Percentiles rank a stretch among this genome's conserved stretches.
These are phyloP conservation scores for Sarotherodon lohbergeri DNA, from an alignment of 2,113 vertebrate species.

Conservation along the genomic window DNA sequence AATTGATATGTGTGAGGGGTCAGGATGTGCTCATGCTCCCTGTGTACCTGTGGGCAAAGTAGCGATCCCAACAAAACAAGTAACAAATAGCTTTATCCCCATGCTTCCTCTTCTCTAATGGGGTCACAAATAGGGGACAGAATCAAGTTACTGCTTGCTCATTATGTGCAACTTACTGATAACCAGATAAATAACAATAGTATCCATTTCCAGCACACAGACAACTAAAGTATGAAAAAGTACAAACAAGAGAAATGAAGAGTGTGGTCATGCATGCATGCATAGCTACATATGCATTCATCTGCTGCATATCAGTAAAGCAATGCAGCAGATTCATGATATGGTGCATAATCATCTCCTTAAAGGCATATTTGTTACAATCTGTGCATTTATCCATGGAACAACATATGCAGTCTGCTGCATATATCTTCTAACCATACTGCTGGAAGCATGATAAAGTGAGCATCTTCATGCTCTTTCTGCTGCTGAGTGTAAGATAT, in stretches of 20 bases:
- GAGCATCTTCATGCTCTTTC: constrained; percentile 17
- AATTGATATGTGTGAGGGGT: constrained; percentile 49
- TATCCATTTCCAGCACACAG: neutral
- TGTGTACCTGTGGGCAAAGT: constrained; percentile 16
- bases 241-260: neutral
- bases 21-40: constrained; percentile 17
- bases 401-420: neutral
- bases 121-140: constrained; percentile 12
- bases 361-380: neutral
- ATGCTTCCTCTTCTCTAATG: constrained; percentile 21
- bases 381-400: neutral
- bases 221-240: neutral
- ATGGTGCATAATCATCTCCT: neutral
- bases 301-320: neutral
- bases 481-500: constrained; percentile 14
- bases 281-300: neutral
- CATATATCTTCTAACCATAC: neutral
- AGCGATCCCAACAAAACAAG: constrained; percentile 13
- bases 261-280: neutral
- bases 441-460: constrained; percentile 16
- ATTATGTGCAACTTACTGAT: neutral
- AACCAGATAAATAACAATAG: neutral
- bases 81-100: constrained; percentile 36
- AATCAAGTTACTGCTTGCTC: neutral
- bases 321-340: neutral